These are phyloP conservation scores for Botia kubotai DNA, from an alignment of 2,797 vertebrate species.

Conservation along the genomic window DNA sequence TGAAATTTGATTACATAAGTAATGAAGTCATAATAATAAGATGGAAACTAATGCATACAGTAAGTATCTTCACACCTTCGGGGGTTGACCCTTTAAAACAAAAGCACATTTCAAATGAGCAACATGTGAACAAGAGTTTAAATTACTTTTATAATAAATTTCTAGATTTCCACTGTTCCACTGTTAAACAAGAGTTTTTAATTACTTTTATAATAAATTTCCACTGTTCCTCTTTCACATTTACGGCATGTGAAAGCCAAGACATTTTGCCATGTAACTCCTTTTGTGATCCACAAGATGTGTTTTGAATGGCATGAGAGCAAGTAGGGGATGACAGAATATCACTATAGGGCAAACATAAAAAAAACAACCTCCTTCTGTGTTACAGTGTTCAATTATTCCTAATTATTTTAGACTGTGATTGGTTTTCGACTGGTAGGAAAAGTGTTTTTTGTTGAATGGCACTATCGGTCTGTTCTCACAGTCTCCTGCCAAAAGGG, in stretches of 20 bases:
- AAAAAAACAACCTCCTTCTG: background rate
- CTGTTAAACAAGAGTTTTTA: too few species aligned
- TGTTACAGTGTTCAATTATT: conserved; percentile 22
- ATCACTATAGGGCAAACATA: background rate
- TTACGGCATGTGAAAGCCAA: background rate
- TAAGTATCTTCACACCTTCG: too few species aligned
- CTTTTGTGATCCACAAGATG: background rate
- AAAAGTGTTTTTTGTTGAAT: conserved; percentile 28
- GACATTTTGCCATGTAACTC: background rate
- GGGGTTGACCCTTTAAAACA: too few species aligned
- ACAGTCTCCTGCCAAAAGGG: conserved; percentile 50
- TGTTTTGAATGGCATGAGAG: background rate
- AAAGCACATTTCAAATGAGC: background rate
- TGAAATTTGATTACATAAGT: too few species aligned
- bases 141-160: background rate
- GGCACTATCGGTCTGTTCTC: conserved; percentile 45
- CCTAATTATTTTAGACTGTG: conserved; percentile 40
- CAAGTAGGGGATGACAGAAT: too few species aligned
- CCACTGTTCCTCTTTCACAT: background rate
- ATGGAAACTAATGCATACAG: too few species aligned
- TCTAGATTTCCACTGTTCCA: too few species aligned
- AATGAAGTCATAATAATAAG: too few species aligned
- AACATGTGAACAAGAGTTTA: background rate
- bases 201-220: background rate
- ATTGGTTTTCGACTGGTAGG: conserved; percentile 31